A percentile compares a stretch with the other conserved stretches of the same genome.
Conservation (phyloP, 53 echinoderm and acorn worm genomes). For the Hippasteria phrygiana region DNA sequence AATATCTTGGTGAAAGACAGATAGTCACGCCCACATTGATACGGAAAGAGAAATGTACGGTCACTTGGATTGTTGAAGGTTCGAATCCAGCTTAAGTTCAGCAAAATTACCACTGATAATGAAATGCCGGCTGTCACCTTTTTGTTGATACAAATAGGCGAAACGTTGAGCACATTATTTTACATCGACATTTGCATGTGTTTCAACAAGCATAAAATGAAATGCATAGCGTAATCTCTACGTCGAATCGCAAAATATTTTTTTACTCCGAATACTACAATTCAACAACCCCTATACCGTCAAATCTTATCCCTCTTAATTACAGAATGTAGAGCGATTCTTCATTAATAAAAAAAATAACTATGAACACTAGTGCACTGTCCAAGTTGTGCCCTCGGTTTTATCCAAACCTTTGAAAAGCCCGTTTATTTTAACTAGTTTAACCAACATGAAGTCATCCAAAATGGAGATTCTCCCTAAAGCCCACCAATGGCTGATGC, state of each 20-base stretch:
- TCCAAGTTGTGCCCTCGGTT: constrained; percentile 11
- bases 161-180: neutral
- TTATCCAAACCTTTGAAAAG: neutral
- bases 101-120: no score
- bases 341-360: neutral
- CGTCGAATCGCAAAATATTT: constrained; percentile 20
- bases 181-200: neutral
- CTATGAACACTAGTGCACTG: neutral
- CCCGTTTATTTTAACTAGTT: neutral
- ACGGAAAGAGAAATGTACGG: neutral
- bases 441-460: neutral
- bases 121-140: no score
- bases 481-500: no score
- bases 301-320: neutral
- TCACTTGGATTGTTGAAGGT: neutral
- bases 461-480: neutral
- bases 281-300: neutral
- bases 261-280: constrained; percentile 21
- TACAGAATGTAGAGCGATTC: neutral
- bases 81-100: no score
- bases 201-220: neutral
- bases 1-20: neutral
- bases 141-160: neutral
- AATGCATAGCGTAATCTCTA: constrained; percentile 18
- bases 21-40: neutral